A percentile compares a stretch with the other conserved stretches of the same genome.
Evolutionary conservation across 1,140 invertebrate genomes (phyloP).

Genomic region (Nasonia giraulti): DNA sequence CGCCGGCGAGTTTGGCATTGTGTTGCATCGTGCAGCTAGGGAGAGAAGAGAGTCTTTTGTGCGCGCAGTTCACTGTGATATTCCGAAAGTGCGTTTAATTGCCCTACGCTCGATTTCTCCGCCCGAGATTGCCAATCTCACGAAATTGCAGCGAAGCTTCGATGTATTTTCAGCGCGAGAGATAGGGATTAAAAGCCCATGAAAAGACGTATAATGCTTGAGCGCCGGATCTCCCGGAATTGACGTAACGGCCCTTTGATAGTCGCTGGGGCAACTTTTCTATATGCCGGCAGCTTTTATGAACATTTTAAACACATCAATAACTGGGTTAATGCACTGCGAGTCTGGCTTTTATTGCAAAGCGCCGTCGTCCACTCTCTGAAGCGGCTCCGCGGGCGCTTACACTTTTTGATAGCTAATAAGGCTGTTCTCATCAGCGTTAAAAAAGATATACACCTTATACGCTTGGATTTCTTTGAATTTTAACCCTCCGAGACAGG

Average conservation of each 20-base stretch:
- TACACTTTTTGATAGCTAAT: constrained; percentile 26
- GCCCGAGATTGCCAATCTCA: background rate
- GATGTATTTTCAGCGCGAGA: background rate
- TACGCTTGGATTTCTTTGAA: background rate
- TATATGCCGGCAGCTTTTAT: background rate
- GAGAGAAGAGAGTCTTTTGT: background rate
- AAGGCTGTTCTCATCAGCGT: constrained; percentile 13
- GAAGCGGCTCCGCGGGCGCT: background rate
- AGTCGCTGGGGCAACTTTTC: background rate
- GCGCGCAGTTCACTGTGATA: background rate
- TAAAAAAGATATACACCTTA: background rate
- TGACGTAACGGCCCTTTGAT: background rate
- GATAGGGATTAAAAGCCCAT: background rate
- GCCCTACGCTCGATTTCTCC: background rate
- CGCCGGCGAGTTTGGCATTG: background rate
- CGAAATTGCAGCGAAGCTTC: background rate
- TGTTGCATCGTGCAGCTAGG: background rate
- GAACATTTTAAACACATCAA: constrained; percentile 15
- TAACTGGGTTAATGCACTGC: constrained; percentile 13
- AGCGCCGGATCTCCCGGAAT: background rate
- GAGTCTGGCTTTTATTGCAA: background rate
- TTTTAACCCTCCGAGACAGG: background rate
- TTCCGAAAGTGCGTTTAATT: background rate
- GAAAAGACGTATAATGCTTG: background rate
- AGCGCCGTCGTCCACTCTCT: background rate